A percentile compares a stretch with the other conserved stretches of the same genome.
Conservation (phyloP, 2,113 vertebrate species). For the Sander vitreus region DNA sequence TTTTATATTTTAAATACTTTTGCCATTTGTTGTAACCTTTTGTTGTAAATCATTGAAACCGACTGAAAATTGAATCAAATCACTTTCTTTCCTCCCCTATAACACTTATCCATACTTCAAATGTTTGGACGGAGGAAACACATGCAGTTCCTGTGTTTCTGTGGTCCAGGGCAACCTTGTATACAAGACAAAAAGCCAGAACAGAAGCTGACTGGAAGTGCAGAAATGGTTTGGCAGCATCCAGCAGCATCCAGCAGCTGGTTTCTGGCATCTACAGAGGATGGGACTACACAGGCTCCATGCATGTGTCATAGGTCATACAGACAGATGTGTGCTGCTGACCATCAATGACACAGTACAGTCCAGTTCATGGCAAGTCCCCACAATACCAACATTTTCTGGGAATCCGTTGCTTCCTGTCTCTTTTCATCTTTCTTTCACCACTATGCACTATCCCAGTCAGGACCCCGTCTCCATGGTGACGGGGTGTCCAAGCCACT, state of each 20-base stretch:
- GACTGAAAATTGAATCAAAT: not conserved
- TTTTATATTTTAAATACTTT: not conserved
- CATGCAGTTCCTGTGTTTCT: not conserved
- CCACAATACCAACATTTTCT: not conserved
- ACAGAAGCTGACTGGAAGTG: not conserved
- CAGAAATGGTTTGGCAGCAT: not conserved
- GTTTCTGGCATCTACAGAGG: not conserved
- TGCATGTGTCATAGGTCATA: not conserved
- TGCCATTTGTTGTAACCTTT: not conserved
- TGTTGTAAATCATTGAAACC: not conserved
- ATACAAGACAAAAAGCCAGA: not conserved
- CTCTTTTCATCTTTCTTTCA: not conserved
- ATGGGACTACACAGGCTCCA: not conserved
- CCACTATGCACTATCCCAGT: constrained; percentile 23
- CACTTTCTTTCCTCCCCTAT: not conserved
- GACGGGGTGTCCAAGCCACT: constrained; percentile 57
- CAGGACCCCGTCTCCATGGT: constrained; percentile 70
- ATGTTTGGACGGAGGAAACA: too few relatives aligned
- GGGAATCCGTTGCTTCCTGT: not conserved
- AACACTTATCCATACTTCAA: not conserved
- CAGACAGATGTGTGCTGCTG: not conserved
- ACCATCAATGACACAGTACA: not conserved
- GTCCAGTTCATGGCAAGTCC: not conserved
- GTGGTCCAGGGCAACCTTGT: not conserved
- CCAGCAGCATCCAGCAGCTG: not conserved